Conservation (phyloP, 2,888 invertebrate genomes). For the Zhuqinia jingwanae region DNA sequence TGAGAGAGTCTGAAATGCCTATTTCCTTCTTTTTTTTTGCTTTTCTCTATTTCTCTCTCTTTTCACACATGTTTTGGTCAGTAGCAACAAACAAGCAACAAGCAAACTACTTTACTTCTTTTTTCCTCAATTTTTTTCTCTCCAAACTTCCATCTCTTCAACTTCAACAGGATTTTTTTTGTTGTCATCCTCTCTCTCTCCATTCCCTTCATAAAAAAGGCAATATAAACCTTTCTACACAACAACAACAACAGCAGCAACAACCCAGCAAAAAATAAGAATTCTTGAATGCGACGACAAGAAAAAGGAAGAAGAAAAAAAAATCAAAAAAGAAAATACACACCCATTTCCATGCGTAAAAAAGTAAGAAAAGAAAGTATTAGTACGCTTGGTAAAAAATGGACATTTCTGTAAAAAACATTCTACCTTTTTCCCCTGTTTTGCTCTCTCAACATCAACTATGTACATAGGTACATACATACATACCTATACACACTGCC, state of each 20-base stretch:
- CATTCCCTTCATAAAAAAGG: constrained; percentile 51
- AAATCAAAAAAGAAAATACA: constrained; percentile 4
- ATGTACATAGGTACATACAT: too few species aligned
- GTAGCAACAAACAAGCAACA: constrained; percentile 42
- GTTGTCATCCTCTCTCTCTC: constrained; percentile 54
- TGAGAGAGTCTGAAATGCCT: constrained; percentile 33
- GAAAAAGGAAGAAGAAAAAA: not conserved
- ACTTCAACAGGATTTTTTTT: too few species aligned
- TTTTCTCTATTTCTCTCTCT: not conserved
- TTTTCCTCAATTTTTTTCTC: not conserved
- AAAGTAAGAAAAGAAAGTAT: constrained; percentile 12
- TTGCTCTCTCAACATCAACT: too few species aligned
- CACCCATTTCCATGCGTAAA: too few species aligned
- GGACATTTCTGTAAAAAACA: constrained; percentile 30
- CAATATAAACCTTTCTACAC: too few species aligned
- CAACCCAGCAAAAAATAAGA: not conserved
- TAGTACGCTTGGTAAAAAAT: too few species aligned
- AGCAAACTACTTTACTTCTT: constrained; percentile 14
- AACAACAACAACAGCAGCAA: too few species aligned
- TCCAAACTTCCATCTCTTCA: not conserved
- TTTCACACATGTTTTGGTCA: constrained; percentile 13
- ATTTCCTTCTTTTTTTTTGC: constrained; percentile 36
- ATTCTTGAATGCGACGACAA: not conserved
- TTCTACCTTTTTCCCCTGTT: constrained; percentile 49
- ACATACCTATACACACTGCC: too few species aligned